These are phyloP conservation scores for Halisarca cf. caerulea DNA, from an alignment of 37 sponge, comb jelly and placozoan genomes.

Conservation along the genomic window DNA sequence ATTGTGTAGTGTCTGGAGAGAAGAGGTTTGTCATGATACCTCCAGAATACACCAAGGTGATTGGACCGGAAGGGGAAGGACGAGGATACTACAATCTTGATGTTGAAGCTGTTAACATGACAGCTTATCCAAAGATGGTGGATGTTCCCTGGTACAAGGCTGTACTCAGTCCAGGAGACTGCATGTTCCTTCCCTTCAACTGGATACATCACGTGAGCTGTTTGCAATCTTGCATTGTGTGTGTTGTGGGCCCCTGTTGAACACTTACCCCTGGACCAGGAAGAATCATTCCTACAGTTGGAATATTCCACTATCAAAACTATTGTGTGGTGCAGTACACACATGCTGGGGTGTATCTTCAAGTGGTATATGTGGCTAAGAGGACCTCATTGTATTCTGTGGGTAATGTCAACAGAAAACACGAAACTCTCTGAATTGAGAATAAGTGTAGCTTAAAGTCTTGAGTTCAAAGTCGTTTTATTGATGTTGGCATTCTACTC, in stretches of 20 bases:
- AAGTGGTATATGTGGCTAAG: no score
- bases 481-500: constrained; percentile 49
- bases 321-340: no score
- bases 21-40: constrained; percentile 72
- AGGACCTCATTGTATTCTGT: no score
- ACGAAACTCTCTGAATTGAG: no score
- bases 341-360: no score
- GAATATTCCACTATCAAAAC: no score
- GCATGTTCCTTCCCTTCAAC: constrained; percentile 64
- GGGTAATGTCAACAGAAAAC: no score
- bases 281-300: no score
- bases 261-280: no score
- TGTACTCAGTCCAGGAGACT: constrained; percentile 62
- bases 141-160: constrained; percentile 67
- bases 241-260: no score
- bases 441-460: constrained; percentile 46
- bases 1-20: constrained; percentile 69
- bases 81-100: constrained; percentile 64
- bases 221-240: constrained; percentile 23
- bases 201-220: constrained; percentile 71
- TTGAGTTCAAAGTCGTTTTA: constrained; percentile 58
- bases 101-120: constrained; percentile 77
- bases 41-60: constrained; percentile 45
- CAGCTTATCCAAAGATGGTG: constrained; percentile 44
- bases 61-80: constrained; percentile 57